These are phyloP conservation scores for Psococerastis gibbosa DNA, from an alignment of 2,888 invertebrate species.

Conservation along the genomic window DNA sequence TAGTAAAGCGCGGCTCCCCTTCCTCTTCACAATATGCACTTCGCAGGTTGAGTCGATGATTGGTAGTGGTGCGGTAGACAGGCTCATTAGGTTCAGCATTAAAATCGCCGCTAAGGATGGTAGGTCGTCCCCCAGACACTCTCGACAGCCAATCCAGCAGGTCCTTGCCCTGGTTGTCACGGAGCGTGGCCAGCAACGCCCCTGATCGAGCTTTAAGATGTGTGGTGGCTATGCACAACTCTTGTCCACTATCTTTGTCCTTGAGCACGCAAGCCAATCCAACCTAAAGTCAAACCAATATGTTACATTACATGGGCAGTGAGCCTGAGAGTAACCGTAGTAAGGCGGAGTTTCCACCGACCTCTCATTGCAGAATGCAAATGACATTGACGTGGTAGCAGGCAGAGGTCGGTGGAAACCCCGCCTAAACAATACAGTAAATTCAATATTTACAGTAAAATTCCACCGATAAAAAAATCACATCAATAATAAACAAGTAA, in stretches of 20 bases:
- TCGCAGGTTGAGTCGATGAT: constrained; percentile 27
- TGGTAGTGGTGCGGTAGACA: constrained; percentile 39
- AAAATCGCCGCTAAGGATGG: constrained; percentile 53
- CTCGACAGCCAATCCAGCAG: constrained; percentile 35
- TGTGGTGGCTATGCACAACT: constrained; percentile 47
- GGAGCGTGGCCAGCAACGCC: constrained; percentile 40
- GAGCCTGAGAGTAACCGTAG: too few relatives aligned
- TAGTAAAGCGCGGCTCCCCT: constrained; percentile 49
- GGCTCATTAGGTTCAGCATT: constrained; percentile 56
- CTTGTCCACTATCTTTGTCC: constrained; percentile 33
- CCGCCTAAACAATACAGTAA: too few relatives aligned
- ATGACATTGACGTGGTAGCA: too few relatives aligned
- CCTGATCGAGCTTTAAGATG: constrained; percentile 55
- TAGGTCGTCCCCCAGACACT: constrained; percentile 31
- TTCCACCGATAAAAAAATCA: too few relatives aligned
- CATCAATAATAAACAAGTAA: too few relatives aligned
- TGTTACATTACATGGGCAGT: too few relatives aligned
- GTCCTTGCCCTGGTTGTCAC: constrained; percentile 53
- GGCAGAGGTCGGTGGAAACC: too few relatives aligned
- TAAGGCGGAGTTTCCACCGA: too few relatives aligned
- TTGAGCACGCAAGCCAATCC: constrained; percentile 37
- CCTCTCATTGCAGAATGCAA: too few relatives aligned
- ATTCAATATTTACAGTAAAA: too few relatives aligned
- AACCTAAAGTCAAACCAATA: constrained; percentile 35
- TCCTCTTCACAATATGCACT: constrained; percentile 33